Evolutionary conservation across 2,888 invertebrate genomes (phyloP).

Genomic region (Watsonalla cultraria): DNA sequence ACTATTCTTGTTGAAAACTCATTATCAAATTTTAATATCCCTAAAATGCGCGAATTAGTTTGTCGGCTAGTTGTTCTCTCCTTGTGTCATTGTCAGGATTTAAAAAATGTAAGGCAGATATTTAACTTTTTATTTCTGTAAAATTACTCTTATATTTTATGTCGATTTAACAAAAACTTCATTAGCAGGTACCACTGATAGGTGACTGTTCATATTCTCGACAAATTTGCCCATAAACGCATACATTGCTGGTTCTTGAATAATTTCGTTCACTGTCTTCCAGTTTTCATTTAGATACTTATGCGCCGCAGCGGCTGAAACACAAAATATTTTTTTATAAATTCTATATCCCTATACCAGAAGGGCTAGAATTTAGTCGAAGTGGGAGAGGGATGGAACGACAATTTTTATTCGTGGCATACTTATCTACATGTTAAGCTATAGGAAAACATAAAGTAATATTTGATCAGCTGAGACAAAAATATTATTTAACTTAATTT

Average conservation of each 20-base stretch:
- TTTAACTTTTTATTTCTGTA: no score
- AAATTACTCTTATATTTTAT: background rate
- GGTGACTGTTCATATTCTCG: background rate
- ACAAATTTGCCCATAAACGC: background rate
- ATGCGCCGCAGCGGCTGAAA: background rate
- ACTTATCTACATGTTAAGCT: no score
- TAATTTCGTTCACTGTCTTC: background rate
- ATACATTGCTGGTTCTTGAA: constrained; percentile 1
- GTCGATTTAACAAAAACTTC: background rate
- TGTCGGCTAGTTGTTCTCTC: no score
- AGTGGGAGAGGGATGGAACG: no score
- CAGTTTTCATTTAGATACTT: background rate
- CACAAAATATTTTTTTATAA: background rate
- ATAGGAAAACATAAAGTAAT: background rate
- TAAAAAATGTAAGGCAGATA: no score
- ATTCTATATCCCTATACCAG: background rate
- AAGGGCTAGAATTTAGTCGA: no score
- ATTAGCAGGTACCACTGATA: background rate
- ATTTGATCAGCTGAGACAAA: background rate
- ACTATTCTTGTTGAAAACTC: no score
- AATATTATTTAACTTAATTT: no score
- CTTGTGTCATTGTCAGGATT: no score
- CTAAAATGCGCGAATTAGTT: no score
- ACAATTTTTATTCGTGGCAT: background rate
- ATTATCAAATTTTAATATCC: no score